Evolutionary conservation across 2,797 vertebrate genomes (phyloP).

Genomic region (Eulemur coronatus): DNA sequence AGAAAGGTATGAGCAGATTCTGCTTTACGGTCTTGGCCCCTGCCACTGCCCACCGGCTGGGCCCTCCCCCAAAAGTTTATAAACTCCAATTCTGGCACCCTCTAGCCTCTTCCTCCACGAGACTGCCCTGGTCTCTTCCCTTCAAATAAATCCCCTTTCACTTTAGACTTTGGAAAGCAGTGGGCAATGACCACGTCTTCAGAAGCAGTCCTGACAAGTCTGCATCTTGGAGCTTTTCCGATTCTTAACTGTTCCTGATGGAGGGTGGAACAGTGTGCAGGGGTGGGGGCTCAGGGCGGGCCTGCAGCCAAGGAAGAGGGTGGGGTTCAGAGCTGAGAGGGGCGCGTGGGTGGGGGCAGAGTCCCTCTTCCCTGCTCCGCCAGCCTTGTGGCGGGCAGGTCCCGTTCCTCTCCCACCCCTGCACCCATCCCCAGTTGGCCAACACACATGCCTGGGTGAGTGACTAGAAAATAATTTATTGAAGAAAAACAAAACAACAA

Average conservation of each 20-base stretch:
- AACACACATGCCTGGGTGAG: slow-evolving; percentile 56
- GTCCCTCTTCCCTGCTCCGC: neutral
- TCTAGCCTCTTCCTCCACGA: neutral
- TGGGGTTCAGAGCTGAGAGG: neutral
- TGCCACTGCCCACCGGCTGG: neutral
- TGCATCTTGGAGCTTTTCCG: neutral
- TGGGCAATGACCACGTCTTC: rapidly evolving
- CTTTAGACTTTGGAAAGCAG: neutral
- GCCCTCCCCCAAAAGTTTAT: too few relatives aligned
- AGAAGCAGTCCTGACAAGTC: neutral
- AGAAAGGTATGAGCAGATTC: neutral
- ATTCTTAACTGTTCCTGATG: neutral
- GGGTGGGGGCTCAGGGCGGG: neutral
- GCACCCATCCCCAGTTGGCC: neutral
- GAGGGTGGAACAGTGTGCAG: too few relatives aligned
- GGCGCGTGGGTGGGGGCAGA: too few relatives aligned
- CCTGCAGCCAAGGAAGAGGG: neutral
- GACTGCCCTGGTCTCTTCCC: neutral
- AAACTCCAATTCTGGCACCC: neutral
- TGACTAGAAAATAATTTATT: slow-evolving; percentile 90
- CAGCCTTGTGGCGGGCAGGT: neutral
- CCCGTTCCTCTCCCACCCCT: rapidly evolving
- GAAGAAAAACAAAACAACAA: slow-evolving; percentile 86
- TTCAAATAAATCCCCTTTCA: neutral
- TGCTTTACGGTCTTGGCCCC: neutral